A percentile compares a stretch with the other conserved stretches of the same genome.
phyloP scores from a whole-genome alignment of 2,888 invertebrate species.

The Mythimna loreyi region DNA sequence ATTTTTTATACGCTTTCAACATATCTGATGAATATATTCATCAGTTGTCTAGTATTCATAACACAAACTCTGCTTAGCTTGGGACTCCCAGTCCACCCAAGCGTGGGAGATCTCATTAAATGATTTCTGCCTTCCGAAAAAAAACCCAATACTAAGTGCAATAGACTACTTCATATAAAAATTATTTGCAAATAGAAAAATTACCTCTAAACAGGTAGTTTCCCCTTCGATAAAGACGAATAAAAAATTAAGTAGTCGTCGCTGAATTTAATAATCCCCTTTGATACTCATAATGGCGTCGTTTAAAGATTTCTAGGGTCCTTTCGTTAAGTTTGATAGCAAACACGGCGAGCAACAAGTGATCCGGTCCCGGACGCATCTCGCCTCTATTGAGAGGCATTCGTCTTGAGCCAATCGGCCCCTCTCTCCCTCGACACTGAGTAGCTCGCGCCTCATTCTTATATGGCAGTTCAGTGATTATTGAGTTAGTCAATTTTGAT shows the following conservation, averaged over 20 bases:
- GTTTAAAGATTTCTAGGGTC: constrained; percentile 62
- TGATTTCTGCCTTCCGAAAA: too few relatives aligned
- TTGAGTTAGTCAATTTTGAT: constrained; percentile 5
- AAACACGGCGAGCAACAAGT: constrained; percentile 84
- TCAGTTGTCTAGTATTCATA: too few relatives aligned
- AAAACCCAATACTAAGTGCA: too few relatives aligned
- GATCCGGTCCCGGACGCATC: constrained; percentile 81
- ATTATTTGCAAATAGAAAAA: not conserved
- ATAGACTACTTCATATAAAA: too few relatives aligned
- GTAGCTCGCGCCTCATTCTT: constrained; percentile 60
- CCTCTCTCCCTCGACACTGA: constrained; percentile 31
- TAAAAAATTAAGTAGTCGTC: constrained; percentile 25
- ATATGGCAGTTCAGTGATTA: constrained; percentile 31
- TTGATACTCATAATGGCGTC: constrained; percentile 51
- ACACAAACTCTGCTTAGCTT: too few relatives aligned
- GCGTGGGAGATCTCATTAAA: too few relatives aligned
- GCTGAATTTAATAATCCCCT: constrained; percentile 39
- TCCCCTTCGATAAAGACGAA: constrained; percentile 15
- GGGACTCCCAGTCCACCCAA: too few relatives aligned
- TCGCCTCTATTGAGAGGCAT: constrained; percentile 81
- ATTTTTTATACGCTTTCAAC: too few relatives aligned
- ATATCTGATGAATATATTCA: too few relatives aligned
- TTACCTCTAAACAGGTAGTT: not conserved
- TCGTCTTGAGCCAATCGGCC: constrained; percentile 78
- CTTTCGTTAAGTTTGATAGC: constrained; percentile 65